Conservation (phyloP, 2,797 vertebrate species). For the Phyllotis vaccarum region DNA sequence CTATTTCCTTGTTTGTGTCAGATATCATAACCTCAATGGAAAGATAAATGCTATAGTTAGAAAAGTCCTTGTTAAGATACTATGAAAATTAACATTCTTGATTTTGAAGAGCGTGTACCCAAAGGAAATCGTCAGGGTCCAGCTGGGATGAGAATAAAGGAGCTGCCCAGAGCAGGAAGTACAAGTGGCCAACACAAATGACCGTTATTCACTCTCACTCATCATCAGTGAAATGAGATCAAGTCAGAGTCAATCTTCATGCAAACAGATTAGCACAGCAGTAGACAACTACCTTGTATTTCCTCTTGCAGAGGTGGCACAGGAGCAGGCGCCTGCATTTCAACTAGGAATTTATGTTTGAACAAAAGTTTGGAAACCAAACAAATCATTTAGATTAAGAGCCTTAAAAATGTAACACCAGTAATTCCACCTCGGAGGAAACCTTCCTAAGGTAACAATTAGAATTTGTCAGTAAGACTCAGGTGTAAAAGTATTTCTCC, state of each 20-base stretch:
- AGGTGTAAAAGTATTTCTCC: neutral
- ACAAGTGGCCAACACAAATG: neutral
- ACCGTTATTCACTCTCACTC: constrained; percentile 3
- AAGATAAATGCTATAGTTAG: constrained; percentile 18
- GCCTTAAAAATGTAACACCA: constrained; percentile 6
- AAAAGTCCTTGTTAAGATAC: neutral
- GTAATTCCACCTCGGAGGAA: constrained; percentile 35
- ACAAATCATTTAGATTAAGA: constrained; percentile 50
- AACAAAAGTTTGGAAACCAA: constrained; percentile 40
- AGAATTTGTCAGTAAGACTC: neutral
- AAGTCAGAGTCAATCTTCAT: neutral
- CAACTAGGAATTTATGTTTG: neutral
- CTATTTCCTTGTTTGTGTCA: constrained; percentile 34
- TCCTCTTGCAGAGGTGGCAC: neutral
- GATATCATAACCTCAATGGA: constrained; percentile 13
- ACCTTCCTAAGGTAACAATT: neutral
- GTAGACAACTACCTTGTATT: neutral
- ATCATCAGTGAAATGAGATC: neutral
- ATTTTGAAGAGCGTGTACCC: constrained; percentile 21
- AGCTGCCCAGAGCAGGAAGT: neutral
- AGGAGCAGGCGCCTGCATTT: neutral
- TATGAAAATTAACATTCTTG: neutral
- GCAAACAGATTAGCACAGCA: neutral
- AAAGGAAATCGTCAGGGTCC: constrained; percentile 2
- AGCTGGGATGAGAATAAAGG: constrained; percentile 3